Evolutionary conservation across 2,888 invertebrate species (phyloP), one percentile per base, ranked within the genome.

Genomic region (Punctoribates punctum): DNA sequence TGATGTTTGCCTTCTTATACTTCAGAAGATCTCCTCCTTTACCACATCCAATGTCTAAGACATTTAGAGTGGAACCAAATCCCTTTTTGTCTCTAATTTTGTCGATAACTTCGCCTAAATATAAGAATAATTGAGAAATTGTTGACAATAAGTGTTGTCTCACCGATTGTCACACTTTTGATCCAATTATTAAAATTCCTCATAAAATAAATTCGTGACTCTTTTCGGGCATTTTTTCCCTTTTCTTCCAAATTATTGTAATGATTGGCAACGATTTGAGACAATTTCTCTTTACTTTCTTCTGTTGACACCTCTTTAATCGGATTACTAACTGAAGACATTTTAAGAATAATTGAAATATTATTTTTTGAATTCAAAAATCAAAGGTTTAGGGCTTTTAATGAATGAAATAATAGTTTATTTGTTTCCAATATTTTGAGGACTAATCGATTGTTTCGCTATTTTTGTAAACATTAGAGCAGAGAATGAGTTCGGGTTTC

Each of bases 101-200:
- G 88, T 89, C 67, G 89, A 87, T 83, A 88, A 89, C 79, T 86
- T 88, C 81, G 89, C 85, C 84, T 90, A 90, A 81, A 84, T 62
- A 78, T 78, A 27, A 25, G 34, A 65, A 38, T n/a, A 34, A 27
- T 3, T 29, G 0, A 57, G 27, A 13, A 15, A 11, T 72, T 17
- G 38, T 46, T 38, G 25, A n/a, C 9, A 73, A 77, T 1, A 13
- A 42, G 42, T 42, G 8, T 75, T 13, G 73, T 81, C 85, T 91
- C 89, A 88, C 92, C 90, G 81, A 99, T 97, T 0, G 96, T 86
- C 86, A 94, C 92, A 84, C 94, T 93, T 86, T 99, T 99, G 17
- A 96, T 90, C 98, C 98, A 99, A 84, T 99, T 99, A 84, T 99
- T 99, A 83, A 98, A 96, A 85, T 97, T 99, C 80, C 99, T 88